Evolutionary conservation across 2,797 vertebrate species (phyloP).

Genomic region (Lagodon rhomboides): DNA sequence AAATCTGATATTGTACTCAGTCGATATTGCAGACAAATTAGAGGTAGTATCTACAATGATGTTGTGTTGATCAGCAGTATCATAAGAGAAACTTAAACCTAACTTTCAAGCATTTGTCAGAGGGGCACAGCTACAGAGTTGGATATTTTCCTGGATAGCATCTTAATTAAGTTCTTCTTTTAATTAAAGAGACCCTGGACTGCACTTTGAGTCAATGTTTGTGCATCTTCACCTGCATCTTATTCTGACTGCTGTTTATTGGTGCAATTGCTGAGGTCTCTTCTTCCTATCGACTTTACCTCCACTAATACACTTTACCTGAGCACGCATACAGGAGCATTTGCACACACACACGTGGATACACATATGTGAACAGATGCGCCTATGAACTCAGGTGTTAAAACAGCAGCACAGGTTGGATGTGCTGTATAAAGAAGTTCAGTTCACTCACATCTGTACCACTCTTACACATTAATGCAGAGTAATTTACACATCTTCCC

Average conservation of each 20-base stretch:
- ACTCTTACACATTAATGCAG: neutral
- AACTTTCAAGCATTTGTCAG: slow-evolving; percentile 33
- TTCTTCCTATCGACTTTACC: slow-evolving; percentile 46
- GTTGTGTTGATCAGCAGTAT: neutral
- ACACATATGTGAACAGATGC: neutral
- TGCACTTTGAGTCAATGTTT: slow-evolving; percentile 48
- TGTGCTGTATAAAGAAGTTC: neutral
- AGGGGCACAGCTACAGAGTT: slow-evolving; percentile 26
- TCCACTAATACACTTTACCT: slow-evolving; percentile 42
- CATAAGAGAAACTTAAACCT: too few species aligned
- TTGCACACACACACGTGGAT: slow-evolving; percentile 7
- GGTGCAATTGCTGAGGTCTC: slow-evolving; percentile 43
- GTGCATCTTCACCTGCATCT: slow-evolving; percentile 49
- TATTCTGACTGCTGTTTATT: slow-evolving; percentile 49
- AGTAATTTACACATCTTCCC: neutral
- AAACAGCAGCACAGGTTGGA: neutral
- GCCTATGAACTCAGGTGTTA: neutral
- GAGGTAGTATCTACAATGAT: neutral
- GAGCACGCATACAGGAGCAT: neutral
- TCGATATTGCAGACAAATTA: slow-evolving; percentile 3
- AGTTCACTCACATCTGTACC: neutral
- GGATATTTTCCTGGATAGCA: slow-evolving; percentile 52
- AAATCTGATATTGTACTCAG: neutral
- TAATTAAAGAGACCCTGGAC: slow-evolving; percentile 63
- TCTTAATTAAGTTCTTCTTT: slow-evolving; percentile 68